Conservation (phyloP, 2,113 vertebrate genomes). For the Sphyrna mokarran region DNA sequence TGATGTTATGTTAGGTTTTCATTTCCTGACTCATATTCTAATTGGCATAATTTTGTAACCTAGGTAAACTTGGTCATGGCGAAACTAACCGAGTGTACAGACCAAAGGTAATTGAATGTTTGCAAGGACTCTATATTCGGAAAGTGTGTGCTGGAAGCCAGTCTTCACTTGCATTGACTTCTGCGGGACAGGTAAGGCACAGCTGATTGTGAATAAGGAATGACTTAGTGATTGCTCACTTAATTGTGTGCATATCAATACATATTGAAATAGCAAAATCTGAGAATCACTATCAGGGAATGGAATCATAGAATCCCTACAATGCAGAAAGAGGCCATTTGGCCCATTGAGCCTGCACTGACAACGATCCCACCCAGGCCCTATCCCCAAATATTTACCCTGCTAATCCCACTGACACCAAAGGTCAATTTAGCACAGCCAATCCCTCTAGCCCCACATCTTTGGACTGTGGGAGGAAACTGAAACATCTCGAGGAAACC, state of each 20-base stretch:
- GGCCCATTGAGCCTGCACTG: no score
- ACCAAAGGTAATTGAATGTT: constrained; percentile 64
- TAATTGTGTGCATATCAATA: not conserved
- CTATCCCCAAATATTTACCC: no score
- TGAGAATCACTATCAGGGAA: not conserved
- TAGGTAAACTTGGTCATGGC: constrained; percentile 72
- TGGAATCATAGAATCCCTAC: no score
- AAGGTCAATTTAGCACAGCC: no score
- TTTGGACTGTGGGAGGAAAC: no score
- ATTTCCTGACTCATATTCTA: not conserved
- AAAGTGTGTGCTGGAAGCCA: constrained; percentile 71
- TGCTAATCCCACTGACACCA: no score
- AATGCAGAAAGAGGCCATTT: no score
- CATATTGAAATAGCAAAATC: not conserved
- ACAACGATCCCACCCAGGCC: no score
- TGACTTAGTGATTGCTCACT: not conserved
- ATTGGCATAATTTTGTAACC: not conserved
- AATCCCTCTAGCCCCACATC: no score
- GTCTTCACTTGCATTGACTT: constrained; percentile 66
- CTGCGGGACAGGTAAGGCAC: constrained; percentile 62
- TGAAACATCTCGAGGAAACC: no score
- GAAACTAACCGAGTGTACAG: constrained; percentile 69
- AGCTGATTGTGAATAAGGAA: no score
- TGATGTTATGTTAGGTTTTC: not conserved
- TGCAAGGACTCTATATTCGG: constrained; percentile 67